Evolutionary conservation across 1,140 invertebrate species (phyloP).

Genomic region (Semibalanus balanoides): DNA sequence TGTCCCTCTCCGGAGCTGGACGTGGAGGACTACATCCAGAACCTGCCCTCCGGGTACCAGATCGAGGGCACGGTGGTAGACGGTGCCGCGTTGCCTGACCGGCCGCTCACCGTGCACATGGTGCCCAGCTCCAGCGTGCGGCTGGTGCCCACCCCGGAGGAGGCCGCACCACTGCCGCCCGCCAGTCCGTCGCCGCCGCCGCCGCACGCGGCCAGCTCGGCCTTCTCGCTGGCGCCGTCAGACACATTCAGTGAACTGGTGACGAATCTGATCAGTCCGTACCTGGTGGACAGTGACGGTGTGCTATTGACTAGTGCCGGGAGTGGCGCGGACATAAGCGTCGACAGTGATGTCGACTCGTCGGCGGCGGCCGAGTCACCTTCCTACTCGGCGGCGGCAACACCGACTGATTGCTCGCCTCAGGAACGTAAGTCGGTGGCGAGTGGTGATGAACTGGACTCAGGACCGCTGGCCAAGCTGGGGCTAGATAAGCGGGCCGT

Average conservation of each 20-base stretch:
- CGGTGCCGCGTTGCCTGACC: too few species aligned
- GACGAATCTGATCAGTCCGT: slow-evolving; percentile 8
- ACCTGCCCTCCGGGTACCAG: background rate
- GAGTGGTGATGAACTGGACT: background rate
- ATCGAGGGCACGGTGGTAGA: background rate
- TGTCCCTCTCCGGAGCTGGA: background rate
- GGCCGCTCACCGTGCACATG: background rate
- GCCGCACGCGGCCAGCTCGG: slow-evolving; percentile 4
- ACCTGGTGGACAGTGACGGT: background rate
- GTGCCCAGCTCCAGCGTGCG: background rate
- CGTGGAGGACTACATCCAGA: background rate
- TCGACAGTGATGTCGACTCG: background rate
- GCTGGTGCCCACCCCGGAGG: background rate
- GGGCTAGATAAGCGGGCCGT: too few species aligned
- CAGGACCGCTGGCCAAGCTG: too few species aligned
- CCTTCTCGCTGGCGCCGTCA: slow-evolving; percentile 5
- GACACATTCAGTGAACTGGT: slow-evolving; percentile 7
- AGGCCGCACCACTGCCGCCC: background rate
- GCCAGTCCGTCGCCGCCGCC: slow-evolving; percentile 3
- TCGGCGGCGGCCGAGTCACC: background rate
- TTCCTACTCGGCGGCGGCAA: background rate
- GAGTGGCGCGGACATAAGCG: background rate
- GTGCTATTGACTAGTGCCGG: background rate
- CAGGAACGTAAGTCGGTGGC: background rate
- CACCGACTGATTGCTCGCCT: background rate